Conservation (phyloP, 2,113 vertebrate species). For the Hassar affinis region DNA sequence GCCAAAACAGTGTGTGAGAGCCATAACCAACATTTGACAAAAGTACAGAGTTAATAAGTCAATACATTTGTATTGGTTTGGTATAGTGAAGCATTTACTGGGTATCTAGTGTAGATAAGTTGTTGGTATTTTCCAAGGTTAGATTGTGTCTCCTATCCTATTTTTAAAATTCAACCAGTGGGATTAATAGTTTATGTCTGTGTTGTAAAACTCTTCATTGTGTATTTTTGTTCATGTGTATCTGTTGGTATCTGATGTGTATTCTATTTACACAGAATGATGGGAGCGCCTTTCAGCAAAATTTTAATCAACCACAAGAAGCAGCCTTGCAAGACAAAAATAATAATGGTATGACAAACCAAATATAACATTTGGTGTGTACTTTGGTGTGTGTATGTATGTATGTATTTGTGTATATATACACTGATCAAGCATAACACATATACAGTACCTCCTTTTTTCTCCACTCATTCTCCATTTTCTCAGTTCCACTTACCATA, state of each 20-base stretch:
- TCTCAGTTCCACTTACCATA: no score
- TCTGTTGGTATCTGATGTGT: no score
- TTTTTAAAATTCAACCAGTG: neutral
- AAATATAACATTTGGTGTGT: constrained; percentile 28
- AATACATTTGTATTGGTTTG: neutral
- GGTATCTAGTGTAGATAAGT: neutral
- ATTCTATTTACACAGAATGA: neutral
- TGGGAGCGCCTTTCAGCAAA: constrained; percentile 1
- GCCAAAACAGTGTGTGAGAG: neutral
- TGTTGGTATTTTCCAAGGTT: neutral
- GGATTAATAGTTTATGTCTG: neutral
- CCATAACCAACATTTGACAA: no score
- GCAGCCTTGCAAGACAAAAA: constrained; percentile 19
- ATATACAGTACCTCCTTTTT: no score
- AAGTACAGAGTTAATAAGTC: neutral
- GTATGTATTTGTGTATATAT: neutral
- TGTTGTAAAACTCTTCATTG: constrained; percentile 64
- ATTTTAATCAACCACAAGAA: neutral
- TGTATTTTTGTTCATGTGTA: constrained; percentile 34
- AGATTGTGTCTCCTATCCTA: neutral
- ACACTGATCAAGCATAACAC: no score
- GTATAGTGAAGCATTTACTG: neutral
- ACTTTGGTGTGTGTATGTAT: no score
- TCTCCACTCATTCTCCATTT: no score
- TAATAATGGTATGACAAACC: constrained; percentile 56